Conservation (phyloP, 2,888 invertebrate genomes). For the Tachina fera region DNA sequence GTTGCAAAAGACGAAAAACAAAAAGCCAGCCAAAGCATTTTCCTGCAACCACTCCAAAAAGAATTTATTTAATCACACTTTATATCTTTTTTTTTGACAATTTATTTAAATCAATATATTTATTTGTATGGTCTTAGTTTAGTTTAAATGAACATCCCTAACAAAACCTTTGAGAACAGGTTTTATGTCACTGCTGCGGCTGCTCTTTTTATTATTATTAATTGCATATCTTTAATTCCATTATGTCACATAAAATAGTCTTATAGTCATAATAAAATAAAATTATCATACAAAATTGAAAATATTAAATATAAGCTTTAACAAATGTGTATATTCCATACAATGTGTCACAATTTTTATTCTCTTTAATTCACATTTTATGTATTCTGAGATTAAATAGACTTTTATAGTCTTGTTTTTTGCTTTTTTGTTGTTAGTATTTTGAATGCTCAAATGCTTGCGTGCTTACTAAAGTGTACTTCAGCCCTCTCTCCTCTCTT, state of each 20-base stretch:
- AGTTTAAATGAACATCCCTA: too few relatives aligned
- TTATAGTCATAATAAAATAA: conserved; percentile 22
- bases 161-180: neutral
- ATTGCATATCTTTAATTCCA: conserved; percentile 28
- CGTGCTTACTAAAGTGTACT: neutral
- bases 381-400: conserved; percentile 20
- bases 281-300: conserved; percentile 12
- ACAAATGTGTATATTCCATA: neutral
- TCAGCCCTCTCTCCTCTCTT: neutral
- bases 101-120: too few relatives aligned
- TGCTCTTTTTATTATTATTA: conserved; percentile 19
- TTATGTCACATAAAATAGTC: conserved; percentile 2
- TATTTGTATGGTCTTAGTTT: too few relatives aligned
- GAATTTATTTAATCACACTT: too few relatives aligned
- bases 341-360: neutral
- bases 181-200: neutral
- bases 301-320: conserved; percentile 13
- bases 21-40: too few relatives aligned
- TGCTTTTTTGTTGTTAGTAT: neutral
- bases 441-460: neutral
- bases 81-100: too few relatives aligned
- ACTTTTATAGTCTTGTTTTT: neutral
- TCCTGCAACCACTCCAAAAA: too few relatives aligned
- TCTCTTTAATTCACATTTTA: conserved; percentile 5
- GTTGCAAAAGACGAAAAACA: too few relatives aligned